A percentile compares a stretch with the other conserved stretches of the same genome.
phyloP scores from a whole-genome alignment of 2,888 invertebrate species.

The Drepana falcataria region DNA sequence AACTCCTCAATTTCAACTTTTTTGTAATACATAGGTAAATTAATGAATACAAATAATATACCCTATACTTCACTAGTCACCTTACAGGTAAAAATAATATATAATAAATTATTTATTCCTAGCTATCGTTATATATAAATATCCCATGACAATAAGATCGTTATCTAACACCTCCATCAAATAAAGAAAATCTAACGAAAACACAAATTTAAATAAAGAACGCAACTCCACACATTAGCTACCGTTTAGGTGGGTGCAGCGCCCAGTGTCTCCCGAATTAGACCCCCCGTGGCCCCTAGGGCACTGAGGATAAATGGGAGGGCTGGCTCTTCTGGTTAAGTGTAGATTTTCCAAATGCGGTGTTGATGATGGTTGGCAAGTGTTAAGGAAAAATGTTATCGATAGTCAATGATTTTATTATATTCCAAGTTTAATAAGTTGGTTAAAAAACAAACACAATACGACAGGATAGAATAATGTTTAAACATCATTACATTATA shows the following conservation, averaged over 20 bases:
- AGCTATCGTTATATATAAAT: too few relatives aligned
- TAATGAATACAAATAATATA: too few relatives aligned
- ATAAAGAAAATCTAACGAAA: conserved; percentile 1
- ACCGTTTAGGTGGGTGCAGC: conserved; percentile 51
- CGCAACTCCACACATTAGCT: conserved; percentile 46
- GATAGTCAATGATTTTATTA: conserved; percentile 20
- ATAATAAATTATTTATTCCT: too few relatives aligned
- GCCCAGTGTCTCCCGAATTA: conserved; percentile 68
- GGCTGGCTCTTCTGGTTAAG: conserved; percentile 79
- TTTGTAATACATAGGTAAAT: too few relatives aligned
- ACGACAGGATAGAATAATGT: too few relatives aligned
- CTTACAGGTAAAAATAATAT: too few relatives aligned
- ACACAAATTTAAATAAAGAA: conserved; percentile 26
- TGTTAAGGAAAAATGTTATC: conserved; percentile 29
- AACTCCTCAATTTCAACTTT: too few relatives aligned
- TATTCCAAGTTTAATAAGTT: too few relatives aligned
- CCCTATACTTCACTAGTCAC: too few relatives aligned
- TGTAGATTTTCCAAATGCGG: conserved; percentile 80
- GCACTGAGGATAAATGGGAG: conserved; percentile 78
- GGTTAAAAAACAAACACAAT: too few relatives aligned
- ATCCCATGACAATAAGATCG: too few relatives aligned
- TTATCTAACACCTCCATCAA: not conserved
- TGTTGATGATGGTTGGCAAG: conserved; percentile 72
- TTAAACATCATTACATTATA: too few relatives aligned
- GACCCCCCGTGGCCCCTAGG: conserved; percentile 31